Evolutionary conservation across 2,888 invertebrate species (phyloP), one percentile per base, ranked within the genome.

Genomic region (Fissipunctia ypsillon): DNA sequence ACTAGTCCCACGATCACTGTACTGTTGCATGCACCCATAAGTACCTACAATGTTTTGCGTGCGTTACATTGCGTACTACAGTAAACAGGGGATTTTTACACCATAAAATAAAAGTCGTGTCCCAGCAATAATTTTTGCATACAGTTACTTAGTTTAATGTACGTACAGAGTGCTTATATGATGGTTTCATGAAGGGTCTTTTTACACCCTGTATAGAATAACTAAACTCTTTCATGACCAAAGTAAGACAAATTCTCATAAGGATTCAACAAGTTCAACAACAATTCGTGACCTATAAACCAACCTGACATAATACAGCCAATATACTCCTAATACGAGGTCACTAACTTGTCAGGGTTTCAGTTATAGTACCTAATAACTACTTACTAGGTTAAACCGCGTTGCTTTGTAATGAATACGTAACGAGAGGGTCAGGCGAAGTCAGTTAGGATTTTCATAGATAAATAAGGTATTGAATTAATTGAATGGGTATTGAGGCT

Each of bases 371-470:
- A 16, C 9, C 3, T 52, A 60, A 25, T 25, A 35, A 35, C 25
- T 63, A 56, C 19, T n/a, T 38, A 38, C 0, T 25, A 63, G 45
- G 45, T 43, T 10, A 19, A 28, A 38, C 31, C n/a, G 14, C 5
- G n/a, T 43, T 57, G 25, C 56, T 77, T 59, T 9, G 16, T 70
- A 48, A 75, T 68, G 38, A 74, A 67, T 80, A 74, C 59, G 48
- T 67, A 64, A 80, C 3, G 50, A 64, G 45, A 28, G 38, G 61
- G 60, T 65, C 59, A 68, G 31, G 35, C 28, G 28, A 50, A 59
- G 52, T 68, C 52, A 67, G 45, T 50, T 54, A 22, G 31, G 64
- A 31, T 35, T 48, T 31, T 64, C 63, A 57, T 59, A 52, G 16
- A 31, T 57, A 72, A 71, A 71, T 35, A 56, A 16, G 22, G 31